Evolutionary conservation across 2,888 invertebrate genomes (phyloP), one percentile per base, ranked within the genome.

Genomic region (Phyllotreta striolata): DNA sequence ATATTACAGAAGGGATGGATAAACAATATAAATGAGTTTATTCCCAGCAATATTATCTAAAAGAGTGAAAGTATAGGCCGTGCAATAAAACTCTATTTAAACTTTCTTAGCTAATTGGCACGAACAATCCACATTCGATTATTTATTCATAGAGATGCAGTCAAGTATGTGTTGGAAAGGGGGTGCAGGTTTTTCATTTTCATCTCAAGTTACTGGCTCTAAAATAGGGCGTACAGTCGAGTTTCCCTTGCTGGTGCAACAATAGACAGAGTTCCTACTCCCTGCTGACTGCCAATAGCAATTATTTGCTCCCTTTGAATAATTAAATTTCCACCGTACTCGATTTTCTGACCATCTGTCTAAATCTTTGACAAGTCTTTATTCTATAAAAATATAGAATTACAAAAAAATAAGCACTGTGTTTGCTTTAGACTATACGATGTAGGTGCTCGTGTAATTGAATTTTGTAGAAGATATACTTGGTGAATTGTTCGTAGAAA

Each of bases 281-380:
- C 77, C 75, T 70, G 68, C 74, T 71, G 75, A 76, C 73, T 77
- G 75, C 79, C 78, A 74, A 77, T 77, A 76, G 78, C 80, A 81
- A 81, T 82, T 82, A 82, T 82, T 81, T 81, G 80, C 80, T 81
- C 82, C 82, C 82, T 81, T 80, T 81, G 81, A 81, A 82, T 81
- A 81, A 82, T 81, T 82, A 80, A 81, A 81, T 82, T 81, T 80
- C 77, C 77, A 77, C 77, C 77, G 76, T 74, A 73, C 74, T 76
- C 78, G 78, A 78, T 80, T 81, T 79, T 77, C 76, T 74, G 78
- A 77, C 81, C 82, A 82, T 82, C 82, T 82, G 82, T 79, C 79
- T 73, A 73, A 76, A 71, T 69, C 67, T 68, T 67, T 55, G 60
- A 44, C 57, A 24, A 55, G 54, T 62, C 58, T 65, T 57, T 65